Evolutionary conservation across 30 jellyfish, hydroid and myxozoan species (phyloP).

Genomic region (Cassiopea xamachana): DNA sequence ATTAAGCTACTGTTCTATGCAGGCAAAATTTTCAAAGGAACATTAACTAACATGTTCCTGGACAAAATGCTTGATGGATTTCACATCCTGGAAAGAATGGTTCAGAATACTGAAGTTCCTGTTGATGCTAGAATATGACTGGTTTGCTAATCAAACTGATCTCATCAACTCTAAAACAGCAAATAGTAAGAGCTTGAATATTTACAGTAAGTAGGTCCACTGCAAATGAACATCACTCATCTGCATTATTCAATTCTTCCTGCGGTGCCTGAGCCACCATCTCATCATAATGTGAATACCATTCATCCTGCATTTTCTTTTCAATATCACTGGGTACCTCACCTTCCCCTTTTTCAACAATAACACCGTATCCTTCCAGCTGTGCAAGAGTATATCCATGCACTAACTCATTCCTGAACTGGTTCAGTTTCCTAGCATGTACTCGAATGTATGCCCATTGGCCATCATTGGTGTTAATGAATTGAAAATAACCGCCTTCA

Average conservation of each 20-base stretch:
- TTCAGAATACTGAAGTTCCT: too few species aligned
- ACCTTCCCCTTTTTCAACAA: constrained; percentile 39
- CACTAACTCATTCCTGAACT: neutral
- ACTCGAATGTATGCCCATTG: constrained; percentile 48
- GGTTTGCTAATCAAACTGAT: too few species aligned
- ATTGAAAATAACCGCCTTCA: constrained; percentile 22
- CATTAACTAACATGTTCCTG: too few species aligned
- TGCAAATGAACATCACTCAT: too few species aligned
- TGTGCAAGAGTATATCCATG: constrained; percentile 4
- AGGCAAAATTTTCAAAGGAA: too few species aligned
- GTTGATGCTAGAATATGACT: too few species aligned
- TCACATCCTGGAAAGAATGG: too few species aligned
- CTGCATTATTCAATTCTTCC: neutral
- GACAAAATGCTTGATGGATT: too few species aligned
- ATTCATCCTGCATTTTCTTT: constrained; percentile 39
- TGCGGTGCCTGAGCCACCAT: neutral
- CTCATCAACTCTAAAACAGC: too few species aligned
- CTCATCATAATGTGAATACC: constrained; percentile 50
- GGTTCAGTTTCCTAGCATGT: neutral
- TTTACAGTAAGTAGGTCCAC: too few species aligned
- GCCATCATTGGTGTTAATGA: constrained; percentile 26
- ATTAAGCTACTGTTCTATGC: too few species aligned
- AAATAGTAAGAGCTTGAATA: too few species aligned
- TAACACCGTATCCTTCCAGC: constrained; percentile 18
- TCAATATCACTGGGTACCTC: constrained; percentile 17